These are phyloP conservation scores for Scaptomyza graminum DNA, from an alignment of 1,140 invertebrate species.

Conservation along the genomic window DNA sequence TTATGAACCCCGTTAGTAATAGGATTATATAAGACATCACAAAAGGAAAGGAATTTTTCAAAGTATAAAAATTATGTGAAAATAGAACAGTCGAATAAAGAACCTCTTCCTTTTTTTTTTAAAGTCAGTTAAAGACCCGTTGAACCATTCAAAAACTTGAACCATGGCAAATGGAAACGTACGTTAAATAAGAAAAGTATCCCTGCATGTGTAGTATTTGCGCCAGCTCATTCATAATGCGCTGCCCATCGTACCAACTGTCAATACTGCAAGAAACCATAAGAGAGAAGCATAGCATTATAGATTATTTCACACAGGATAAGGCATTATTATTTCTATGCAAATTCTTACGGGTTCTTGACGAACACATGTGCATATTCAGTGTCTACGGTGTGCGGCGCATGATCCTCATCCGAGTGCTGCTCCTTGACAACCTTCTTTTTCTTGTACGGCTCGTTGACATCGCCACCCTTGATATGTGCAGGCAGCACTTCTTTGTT, in stretches of 20 bases:
- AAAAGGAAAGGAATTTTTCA: too few relatives aligned
- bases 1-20: too few relatives aligned
- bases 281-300: not conserved
- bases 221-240: constrained; percentile 82
- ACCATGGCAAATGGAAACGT: constrained; percentile 11
- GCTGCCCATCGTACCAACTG: constrained; percentile 82
- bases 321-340: not conserved
- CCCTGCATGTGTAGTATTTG: constrained; percentile 83
- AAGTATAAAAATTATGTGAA: too few relatives aligned
- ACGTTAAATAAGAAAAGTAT: constrained; percentile 84
- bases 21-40: too few relatives aligned
- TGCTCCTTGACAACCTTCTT: constrained; percentile 77
- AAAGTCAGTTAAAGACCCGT: too few relatives aligned
- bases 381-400: constrained; percentile 83
- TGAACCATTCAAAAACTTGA: not conserved
- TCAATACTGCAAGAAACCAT: constrained; percentile 63
- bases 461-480: constrained; percentile 73
- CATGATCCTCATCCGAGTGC: constrained; percentile 83
- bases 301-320: not conserved
- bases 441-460: constrained; percentile 73
- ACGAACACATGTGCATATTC: constrained; percentile 83
- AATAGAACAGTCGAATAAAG: too few relatives aligned
- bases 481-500: constrained; percentile 80
- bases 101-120: not conserved
- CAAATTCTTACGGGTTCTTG: constrained; percentile 77